Percentiles rank a stretch among this genome's conserved stretches.
phyloP scores from a whole-genome alignment of 37 sponge, comb jelly and placozoan species.

The Geodia barretti region DNA sequence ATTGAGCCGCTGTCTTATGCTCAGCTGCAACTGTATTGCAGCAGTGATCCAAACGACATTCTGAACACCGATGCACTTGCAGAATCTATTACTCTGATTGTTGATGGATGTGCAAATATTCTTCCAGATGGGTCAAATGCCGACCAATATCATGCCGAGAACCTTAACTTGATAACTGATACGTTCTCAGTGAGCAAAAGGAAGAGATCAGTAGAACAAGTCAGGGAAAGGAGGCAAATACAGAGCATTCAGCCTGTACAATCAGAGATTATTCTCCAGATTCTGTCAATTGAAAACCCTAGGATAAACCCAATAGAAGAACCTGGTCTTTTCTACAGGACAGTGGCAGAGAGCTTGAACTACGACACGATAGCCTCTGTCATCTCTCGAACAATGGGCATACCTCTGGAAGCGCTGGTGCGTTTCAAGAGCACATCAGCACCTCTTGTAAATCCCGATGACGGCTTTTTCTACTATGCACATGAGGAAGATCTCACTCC shows the following conservation, averaged over 20 bases:
- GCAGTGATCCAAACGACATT: constrained; percentile 22
- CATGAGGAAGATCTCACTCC: constrained; percentile 70
- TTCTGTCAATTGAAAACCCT: constrained; percentile 9
- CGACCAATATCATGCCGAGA: constrained; percentile 40
- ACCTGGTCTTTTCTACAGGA: constrained; percentile 12
- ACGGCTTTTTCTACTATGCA: constrained; percentile 37
- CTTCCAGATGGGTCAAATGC: constrained; percentile 70
- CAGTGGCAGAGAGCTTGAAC: constrained; percentile 37
- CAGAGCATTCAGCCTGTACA: constrained; percentile 28
- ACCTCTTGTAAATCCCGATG: background rate
- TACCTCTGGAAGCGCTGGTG: background rate
- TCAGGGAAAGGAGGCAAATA: constrained; percentile 14
- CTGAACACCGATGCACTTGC: constrained; percentile 44
- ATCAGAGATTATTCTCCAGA: constrained; percentile 57
- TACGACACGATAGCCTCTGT: constrained; percentile 44
- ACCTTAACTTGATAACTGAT: constrained; percentile 13
- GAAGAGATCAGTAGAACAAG: background rate
- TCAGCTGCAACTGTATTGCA: constrained; percentile 73
- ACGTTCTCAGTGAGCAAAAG: constrained; percentile 5
- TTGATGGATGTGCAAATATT: constrained; percentile 80
- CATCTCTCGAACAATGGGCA: constrained; percentile 24
- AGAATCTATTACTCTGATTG: constrained; percentile 6
- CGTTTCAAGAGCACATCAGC: background rate
- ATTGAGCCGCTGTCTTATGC: constrained; percentile 63
- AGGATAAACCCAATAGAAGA: constrained; percentile 13